Evolutionary conservation across 2,113 vertebrate genomes (phyloP), one percentile per base, ranked within the genome.

Genomic region (Beaufortia kweichowensis): DNA sequence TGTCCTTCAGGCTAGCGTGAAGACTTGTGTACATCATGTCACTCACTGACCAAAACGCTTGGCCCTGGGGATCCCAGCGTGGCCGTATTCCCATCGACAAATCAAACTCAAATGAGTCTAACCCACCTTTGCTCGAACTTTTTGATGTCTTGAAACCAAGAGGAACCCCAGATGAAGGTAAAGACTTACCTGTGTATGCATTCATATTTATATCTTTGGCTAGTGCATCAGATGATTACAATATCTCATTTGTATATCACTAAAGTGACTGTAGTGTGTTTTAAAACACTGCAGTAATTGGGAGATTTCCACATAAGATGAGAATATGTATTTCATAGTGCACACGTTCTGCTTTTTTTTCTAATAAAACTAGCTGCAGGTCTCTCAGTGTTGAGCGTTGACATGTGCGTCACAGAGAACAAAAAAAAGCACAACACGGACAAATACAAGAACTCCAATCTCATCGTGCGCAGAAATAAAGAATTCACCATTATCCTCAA

Each of bases 401-500:
- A 93, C 29, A 83, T 94, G 79, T 91, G 91, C 82, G 87, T 88
- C 0, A 89, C 89, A 12, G 74, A 74, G 55, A 95, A 95, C 84
- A 93, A 89, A 67, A 21, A 79, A 33, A 83, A 90, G 8, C 94
- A 95, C 61, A 92, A 92, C 76, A 95, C 93, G 0, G 84, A 92
- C 76, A 87, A 82, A 68, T 95, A 90, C 12, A 81, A 88, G 60
- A 89, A 46, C 63, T 70, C 61, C 35, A 88, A 81, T 15, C 71
- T 96, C 70, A 93, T 95, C 21, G 89, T 96, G 4, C 92, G 94
- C 0, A 87, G 94, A 7, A 94, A 92, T 3, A 92, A 95, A 79
- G 0, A 87, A 70, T 95, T 92, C 87, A 83, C 84, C 41, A 62
- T 95, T 17, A 88, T 89, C 68, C 79, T 95, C 19, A 83, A 90